Base-by-base conservation (phyloP, 2,888 invertebrate genomes). In the Campopleginae sp. region DNA sequence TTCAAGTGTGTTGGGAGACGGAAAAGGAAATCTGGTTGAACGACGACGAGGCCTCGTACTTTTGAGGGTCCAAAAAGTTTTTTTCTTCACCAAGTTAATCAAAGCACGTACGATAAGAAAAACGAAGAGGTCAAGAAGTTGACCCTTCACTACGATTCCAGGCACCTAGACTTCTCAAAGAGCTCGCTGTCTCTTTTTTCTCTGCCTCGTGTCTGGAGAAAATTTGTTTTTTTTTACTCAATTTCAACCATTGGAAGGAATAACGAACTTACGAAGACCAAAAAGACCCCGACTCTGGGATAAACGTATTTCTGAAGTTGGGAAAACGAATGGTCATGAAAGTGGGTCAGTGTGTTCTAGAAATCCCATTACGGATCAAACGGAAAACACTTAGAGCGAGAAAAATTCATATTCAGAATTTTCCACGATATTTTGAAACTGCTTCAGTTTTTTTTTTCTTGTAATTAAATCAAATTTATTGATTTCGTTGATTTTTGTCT, bases 51-150 rank as follows among this genome's bases (percentile, higher is more conserved):
- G 31, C 33, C 66, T 31, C 19, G 38, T 58, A 44, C 42, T 33
- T 72, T 42, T 19, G 44, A 44, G 51, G 51, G 27, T 70, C 51
- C 31, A 58, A 23, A 42, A 14, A 38, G 58, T 65, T 72, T 66
- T 86, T 78, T 51, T 48, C 31, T 38, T 38, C 44, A 31, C 54
- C 74, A 66, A 76, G 65, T 66, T 77, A 84, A 86, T 87, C 84
- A 76, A 71, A 78, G 66, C 66, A 78, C 58, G 72, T 66, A 33
- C 61, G 63, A 86, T 51, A 48, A 58, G 51, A 87, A 87, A 88
- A 88, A 78, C 61, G 33, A 48, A 12, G 71, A 77, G 88, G 82
- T 89, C 89, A 88, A 86, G 85, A 82, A 85, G 74, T 66, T 79
- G 88, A 88, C 88, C 89, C 82, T 66, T 82, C 78, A 42, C 81